Percentiles rank a stretch among this genome's conserved stretches.
Conservation (phyloP, 2,888 invertebrate genomes). For the Brenthis ino region DNA sequence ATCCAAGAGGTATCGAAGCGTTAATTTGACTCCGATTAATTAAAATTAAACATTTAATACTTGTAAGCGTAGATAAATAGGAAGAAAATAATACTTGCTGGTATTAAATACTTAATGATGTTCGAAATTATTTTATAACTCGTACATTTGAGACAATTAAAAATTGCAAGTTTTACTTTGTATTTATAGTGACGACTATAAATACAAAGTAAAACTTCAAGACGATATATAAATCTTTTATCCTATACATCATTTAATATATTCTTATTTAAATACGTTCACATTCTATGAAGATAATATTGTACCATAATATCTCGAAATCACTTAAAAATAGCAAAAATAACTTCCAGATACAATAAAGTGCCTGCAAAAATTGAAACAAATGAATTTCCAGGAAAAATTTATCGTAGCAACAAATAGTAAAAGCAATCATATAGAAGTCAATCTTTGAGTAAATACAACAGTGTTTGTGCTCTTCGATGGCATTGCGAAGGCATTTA, state of each 20-base stretch:
- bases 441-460: conserved; percentile 30
- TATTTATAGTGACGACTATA: no score
- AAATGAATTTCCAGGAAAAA: conserved; percentile 17
- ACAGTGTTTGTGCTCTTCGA: conserved; percentile 27
- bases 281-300: no score
- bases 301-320: no score
- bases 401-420: conserved; percentile 16
- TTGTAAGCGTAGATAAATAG: not conserved
- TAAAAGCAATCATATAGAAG: conserved; percentile 28
- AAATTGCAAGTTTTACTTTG: no score
- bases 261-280: no score
- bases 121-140: not conserved
- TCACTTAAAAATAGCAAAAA: no score
- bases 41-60: conserved; percentile 11
- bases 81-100: conserved; percentile 1
- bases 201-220: no score
- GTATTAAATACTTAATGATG: conserved; percentile 4
- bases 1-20: conserved; percentile 10
- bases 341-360: not conserved
- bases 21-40: conserved; percentile 18
- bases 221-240: no score
- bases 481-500: conserved; percentile 29
- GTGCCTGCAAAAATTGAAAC: not conserved
- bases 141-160: not conserved
- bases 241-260: no score